phyloP scores from a whole-genome alignment of 2,113 vertebrate species.

The Solenodon paradoxus region DNA sequence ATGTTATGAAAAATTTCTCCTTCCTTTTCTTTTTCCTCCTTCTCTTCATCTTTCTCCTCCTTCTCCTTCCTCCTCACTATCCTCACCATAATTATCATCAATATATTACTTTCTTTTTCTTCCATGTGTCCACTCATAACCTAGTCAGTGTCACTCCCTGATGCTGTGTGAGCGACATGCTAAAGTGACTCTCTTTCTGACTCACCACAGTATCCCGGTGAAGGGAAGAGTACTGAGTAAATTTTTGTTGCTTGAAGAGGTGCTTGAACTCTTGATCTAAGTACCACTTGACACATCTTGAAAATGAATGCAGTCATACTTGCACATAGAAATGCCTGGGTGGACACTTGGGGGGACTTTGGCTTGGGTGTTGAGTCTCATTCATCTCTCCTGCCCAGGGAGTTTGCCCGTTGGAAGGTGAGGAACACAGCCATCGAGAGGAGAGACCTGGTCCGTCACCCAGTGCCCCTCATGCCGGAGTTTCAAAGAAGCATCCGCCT shows the following conservation, averaged over 20 bases:
- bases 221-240: neutral
- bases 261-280: neutral
- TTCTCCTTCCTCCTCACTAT: too few species aligned
- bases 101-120: neutral
- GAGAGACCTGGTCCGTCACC: constrained; percentile 94
- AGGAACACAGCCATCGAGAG: constrained; percentile 98
- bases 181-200: rapidly evolving
- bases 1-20: neutral
- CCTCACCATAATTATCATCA: neutral
- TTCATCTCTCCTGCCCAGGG: constrained; percentile 82
- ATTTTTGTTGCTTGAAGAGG: neutral
- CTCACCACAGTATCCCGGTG: neutral
- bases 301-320: neutral
- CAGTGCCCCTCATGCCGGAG: constrained; percentile 97
- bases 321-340: neutral
- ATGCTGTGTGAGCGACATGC: neutral
- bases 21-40: too few species aligned
- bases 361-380: neutral
- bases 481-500: constrained; percentile 97
- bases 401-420: constrained; percentile 99
- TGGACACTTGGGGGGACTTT: neutral
- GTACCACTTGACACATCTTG: neutral
- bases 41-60: too few species aligned
- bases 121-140: neutral
- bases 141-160: neutral